Conservation (phyloP, 1,140 invertebrate genomes). For the Hetaerina americana region DNA sequence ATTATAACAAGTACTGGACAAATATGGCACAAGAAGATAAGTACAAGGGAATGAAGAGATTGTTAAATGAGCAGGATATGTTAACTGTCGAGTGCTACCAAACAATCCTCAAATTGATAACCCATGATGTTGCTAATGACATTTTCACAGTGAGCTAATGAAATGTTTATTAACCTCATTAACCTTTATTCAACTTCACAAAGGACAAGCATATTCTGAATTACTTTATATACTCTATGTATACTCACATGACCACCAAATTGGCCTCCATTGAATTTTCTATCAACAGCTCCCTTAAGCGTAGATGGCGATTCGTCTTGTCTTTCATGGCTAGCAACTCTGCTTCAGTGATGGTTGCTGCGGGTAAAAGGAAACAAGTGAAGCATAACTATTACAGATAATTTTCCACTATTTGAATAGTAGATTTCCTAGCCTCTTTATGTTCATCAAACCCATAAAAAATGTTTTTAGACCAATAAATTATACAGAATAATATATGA, state of each 20-base stretch:
- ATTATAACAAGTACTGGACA: too few relatives aligned
- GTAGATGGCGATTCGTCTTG: slow-evolving; percentile 82
- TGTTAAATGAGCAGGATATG: neutral
- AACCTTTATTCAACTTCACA: neutral
- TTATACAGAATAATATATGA: too few relatives aligned
- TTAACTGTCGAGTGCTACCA: neutral
- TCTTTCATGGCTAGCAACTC: slow-evolving; percentile 74
- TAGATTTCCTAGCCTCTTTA: neutral
- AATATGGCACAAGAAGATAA: too few relatives aligned
- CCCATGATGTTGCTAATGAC: slow-evolving; percentile 16
- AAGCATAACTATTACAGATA: slow-evolving; percentile 3
- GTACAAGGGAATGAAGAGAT: neutral
- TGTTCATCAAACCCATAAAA: neutral
- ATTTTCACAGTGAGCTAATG: slow-evolving; percentile 18
- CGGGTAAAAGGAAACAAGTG: slow-evolving; percentile 17
- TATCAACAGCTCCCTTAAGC: slow-evolving; percentile 72
- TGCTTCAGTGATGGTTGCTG: slow-evolving; percentile 60
- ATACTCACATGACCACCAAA: slow-evolving; percentile 78
- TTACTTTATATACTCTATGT: neutral
- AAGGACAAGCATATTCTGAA: neutral
- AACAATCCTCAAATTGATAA: too few relatives aligned
- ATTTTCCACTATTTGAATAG: neutral
- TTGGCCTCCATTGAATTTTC: slow-evolving; percentile 74
- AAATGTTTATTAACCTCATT: neutral
- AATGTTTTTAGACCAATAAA: too few relatives aligned